Base-by-base conservation (phyloP, 2,797 vertebrate genomes). In the Bradypodion pumilum region DNA sequence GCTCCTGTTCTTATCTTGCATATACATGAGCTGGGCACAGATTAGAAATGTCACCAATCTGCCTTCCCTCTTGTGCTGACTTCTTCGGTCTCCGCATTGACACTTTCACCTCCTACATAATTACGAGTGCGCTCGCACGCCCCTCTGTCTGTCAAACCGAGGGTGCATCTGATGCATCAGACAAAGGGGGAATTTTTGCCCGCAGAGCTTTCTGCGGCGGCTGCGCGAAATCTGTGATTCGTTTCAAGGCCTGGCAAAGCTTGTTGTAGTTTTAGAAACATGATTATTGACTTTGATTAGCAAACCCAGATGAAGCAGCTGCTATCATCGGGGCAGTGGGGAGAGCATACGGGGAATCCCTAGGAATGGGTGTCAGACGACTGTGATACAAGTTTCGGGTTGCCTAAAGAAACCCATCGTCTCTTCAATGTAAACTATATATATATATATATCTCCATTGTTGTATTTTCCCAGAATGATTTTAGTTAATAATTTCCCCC, bases 331-430 rank as follows among this genome's bases (percentile, higher is more conserved):
- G 74, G 9, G 62, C 10, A 3, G 8, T 49, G 46, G 52, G 73
- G 32, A 49, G 16, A 42, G 46, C 16, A 16, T 44, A 42, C 52
- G 27, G 42, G 32, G 63, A n/a, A 49, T 62, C 42, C 44, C 35
- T 59, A 52, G 56, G 60, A 78, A 86, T 32, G 60, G 29, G 27
- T 75, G 74, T 62, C 80, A 32, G 63, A 63, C 59, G 52, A 75
- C 23, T 27, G n/a, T n/a, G 75, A 2, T 84, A n/a, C n/a, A n/a
- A n/a, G n/a, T n/a, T n/a, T n/a, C n/a, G n/a, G n/a, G n/a, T n/a
- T n/a, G n/a, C n/a, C n/a, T n/a, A n/a, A n/a, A n/a, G n/a, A n/a
- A n/a, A n/a, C n/a, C n/a, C n/a, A n/a, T n/a, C n/a, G n/a, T n/a
- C n/a, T n/a, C n/a, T n/a, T n/a, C n/a, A n/a, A n/a, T n/a, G n/a